A percentile compares a stretch with the other conserved stretches of the same genome.
Conservation (phyloP, 2,888 invertebrate species). For the Melanchra persicariae region DNA sequence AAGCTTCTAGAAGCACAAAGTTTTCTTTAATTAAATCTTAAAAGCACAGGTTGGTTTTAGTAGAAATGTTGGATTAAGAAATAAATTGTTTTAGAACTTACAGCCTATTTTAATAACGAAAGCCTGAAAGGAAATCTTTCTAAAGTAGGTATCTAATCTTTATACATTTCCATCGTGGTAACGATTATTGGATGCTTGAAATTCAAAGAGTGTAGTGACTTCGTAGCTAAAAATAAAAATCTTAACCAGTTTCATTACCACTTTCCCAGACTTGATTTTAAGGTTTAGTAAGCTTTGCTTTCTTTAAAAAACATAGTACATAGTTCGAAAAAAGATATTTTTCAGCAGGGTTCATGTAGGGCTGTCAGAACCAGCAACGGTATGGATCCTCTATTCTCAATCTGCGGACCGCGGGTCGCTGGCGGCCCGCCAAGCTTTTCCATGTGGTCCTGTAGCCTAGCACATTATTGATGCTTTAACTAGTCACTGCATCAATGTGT, state of each 20-base stretch:
- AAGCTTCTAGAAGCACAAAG: slow-evolving; percentile 3
- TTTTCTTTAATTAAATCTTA: slow-evolving; percentile 10
- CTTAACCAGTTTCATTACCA: neutral
- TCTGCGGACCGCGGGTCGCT: too few species aligned
- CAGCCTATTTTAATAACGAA: neutral
- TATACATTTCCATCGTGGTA: neutral
- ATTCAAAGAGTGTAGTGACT: neutral
- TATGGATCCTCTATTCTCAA: too few species aligned
- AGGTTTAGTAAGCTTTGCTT: neutral
- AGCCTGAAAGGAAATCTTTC: slow-evolving; percentile 16
- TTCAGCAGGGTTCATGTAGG: too few species aligned
- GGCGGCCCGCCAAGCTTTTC: too few species aligned
- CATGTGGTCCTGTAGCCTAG: too few species aligned
- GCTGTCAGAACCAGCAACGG: too few species aligned
- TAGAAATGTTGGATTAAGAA: slow-evolving; percentile 8
- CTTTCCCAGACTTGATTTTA: neutral
- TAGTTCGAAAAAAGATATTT: too few species aligned
- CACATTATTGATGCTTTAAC: too few species aligned
- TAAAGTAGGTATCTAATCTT: neutral
- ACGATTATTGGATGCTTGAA: slow-evolving; percentile 1
- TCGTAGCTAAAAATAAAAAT: neutral
- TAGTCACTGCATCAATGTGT: too few species aligned
- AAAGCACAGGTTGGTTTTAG: slow-evolving; percentile 3
- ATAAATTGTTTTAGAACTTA: slow-evolving; percentile 19
- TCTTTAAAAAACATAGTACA: too few species aligned